phyloP scores from a whole-genome alignment of 2,797 vertebrate species.

The Sebastes dallii region DNA sequence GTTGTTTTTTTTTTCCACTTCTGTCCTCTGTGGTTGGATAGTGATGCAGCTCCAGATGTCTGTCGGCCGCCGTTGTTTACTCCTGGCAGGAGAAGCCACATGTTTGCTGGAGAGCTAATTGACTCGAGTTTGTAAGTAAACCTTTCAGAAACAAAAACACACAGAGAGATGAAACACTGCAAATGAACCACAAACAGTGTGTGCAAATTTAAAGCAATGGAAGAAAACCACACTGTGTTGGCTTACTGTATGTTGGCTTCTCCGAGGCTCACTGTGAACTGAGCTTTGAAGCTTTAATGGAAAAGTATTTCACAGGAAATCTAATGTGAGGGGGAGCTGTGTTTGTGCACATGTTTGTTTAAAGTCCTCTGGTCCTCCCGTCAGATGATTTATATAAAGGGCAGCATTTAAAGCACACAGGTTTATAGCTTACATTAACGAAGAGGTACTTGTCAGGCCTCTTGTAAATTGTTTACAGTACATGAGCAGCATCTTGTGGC shows the following conservation, averaged over 20 bases:
- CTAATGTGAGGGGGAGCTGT: too few relatives aligned
- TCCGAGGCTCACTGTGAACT: background rate
- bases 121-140: constrained; percentile 2
- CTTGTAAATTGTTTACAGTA: too few relatives aligned
- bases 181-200: background rate
- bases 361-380: too few relatives aligned
- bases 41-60: constrained; percentile 2
- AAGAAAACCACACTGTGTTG: background rate
- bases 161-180: background rate
- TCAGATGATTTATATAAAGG: too few relatives aligned
- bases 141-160: background rate
- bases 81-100: constrained; percentile 5
- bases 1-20: background rate
- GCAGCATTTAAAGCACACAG: too few relatives aligned
- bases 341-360: too few relatives aligned
- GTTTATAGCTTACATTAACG: too few relatives aligned
- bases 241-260: background rate
- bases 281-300: background rate
- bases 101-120: constrained; percentile 24
- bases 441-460: too few relatives aligned
- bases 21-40: background rate
- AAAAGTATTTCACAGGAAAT: background rate
- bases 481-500: too few relatives aligned
- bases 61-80: background rate
- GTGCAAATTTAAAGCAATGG: background rate